Evolutionary conservation across 2,113 vertebrate species (phyloP), one percentile per base, ranked within the genome.

Genomic region (Zeus faber): DNA sequence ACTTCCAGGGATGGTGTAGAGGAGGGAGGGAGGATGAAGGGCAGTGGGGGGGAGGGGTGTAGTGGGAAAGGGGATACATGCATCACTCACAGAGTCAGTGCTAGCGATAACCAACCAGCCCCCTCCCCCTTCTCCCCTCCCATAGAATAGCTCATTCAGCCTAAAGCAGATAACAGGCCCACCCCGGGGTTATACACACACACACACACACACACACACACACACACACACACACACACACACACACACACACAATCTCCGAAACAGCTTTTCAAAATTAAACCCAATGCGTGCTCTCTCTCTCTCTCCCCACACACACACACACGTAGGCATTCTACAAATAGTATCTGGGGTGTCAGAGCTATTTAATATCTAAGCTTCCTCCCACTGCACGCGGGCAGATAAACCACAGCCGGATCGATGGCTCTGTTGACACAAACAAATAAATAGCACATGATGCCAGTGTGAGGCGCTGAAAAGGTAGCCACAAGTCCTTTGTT

Each of bases 361-460:
- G 74, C 79, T 67, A 69, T 85, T 80, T 82, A 82, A 85, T 87
- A 76, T 83, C 82, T 76, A 70, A 67, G 73, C 79, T 63, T 23
- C 61, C 63, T 62, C 49, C 58, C 52, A 67, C 82, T 83, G 79
- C 57, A 67, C 60, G 24, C 51, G 1, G 62, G 73, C 52, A 78
- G 77, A 85, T 82, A 79, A 88, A 81, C 70, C 55, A 43, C 78
- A 59, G 70, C 54, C 47, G 61, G 79, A 90, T 90, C 87, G 70
- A 87, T 90, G 80, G 76, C 65, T 65, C 70, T 73, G 79, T 78
- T 79, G 83, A 77, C 82, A 63, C 77, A 87, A 86, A 85, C 82
- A 85, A 81, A 86, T 88, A 87, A 87, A 87, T 87, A 84, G 62
- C 58, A 54, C 70, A 81, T 64, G 80, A 90, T 65, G 70, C 52